Conservation (phyloP, 2,113 vertebrate species). For the Willisornis vidua region DNA sequence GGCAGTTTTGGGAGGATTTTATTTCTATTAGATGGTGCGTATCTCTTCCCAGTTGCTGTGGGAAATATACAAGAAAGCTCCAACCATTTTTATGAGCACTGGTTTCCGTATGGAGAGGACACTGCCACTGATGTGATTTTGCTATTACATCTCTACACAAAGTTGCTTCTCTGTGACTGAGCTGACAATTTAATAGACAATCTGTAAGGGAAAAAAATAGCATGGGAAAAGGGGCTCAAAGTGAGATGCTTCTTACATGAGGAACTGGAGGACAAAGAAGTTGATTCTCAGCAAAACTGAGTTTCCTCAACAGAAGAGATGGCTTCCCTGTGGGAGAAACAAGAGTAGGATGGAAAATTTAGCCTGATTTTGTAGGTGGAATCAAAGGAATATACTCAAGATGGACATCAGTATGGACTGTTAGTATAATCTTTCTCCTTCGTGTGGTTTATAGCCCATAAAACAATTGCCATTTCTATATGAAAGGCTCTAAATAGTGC, state of each 20-base stretch:
- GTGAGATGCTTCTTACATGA: not conserved
- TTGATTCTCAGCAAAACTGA: not conserved
- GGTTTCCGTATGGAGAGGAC: not conserved
- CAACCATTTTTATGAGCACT: not conserved
- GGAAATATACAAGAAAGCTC: not conserved
- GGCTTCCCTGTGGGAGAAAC: rapidly evolving
- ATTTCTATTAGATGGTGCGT: not conserved
- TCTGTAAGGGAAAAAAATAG: not conserved
- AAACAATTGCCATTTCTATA: not conserved
- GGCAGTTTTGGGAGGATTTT: not conserved
- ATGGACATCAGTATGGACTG: not conserved
- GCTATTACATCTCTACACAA: not conserved
- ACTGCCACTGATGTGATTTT: not conserved
- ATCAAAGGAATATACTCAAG: not conserved
- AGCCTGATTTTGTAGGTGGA: not conserved
- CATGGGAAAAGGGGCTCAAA: not conserved
- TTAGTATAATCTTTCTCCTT: not conserved
- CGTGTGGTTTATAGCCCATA: not conserved
- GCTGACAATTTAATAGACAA: not conserved
- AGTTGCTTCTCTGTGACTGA: not conserved
- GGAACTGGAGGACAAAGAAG: not conserved
- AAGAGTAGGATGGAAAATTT: not conserved
- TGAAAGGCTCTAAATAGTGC: not conserved
- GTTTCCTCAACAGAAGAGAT: not conserved
- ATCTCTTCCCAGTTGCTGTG: not conserved